Percentiles rank a stretch among this genome's conserved stretches.
These are phyloP conservation scores for Hypomecis atomaria DNA, from an alignment of 2,888 invertebrate species.

Conservation along the genomic window DNA sequence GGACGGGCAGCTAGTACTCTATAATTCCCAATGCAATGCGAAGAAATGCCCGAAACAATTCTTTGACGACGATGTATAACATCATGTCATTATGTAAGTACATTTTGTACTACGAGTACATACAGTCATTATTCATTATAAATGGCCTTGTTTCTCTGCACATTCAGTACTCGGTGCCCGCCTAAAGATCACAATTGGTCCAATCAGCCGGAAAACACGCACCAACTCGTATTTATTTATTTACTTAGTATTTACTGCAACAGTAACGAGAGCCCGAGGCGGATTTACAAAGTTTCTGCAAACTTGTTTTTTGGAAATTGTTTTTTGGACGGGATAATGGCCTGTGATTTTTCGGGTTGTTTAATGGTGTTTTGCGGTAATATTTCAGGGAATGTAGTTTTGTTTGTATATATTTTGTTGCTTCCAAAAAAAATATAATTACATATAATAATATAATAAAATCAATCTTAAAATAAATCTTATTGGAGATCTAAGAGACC, in stretches of 20 bases:
- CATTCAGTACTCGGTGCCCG: slow-evolving; percentile 10
- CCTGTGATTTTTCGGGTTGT: slow-evolving; percentile 29
- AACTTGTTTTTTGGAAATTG: slow-evolving; percentile 21
- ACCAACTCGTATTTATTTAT: slow-evolving; percentile 78
- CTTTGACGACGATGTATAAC: too few relatives aligned
- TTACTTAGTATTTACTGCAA: slow-evolving; percentile 80
- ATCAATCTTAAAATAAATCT: too few relatives aligned
- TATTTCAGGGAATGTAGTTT: not conserved
- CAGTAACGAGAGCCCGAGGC: slow-evolving; percentile 62
- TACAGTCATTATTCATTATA: too few relatives aligned
- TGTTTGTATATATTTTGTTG: not conserved
- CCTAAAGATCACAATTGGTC: slow-evolving; percentile 67
- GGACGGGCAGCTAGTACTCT: too few relatives aligned
- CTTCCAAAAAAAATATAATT: too few relatives aligned
- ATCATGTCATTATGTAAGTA: too few relatives aligned
- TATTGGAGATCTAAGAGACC: too few relatives aligned
- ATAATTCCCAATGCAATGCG: too few relatives aligned
- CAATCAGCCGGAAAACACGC: slow-evolving; percentile 77
- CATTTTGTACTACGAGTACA: too few relatives aligned
- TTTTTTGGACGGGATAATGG: slow-evolving; percentile 20
- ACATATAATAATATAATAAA: too few relatives aligned
- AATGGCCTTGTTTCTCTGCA: slow-evolving; percentile 1
- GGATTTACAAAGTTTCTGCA: slow-evolving; percentile 30
- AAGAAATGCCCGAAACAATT: too few relatives aligned
- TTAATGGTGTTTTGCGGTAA: slow-evolving; percentile 12